Evolutionary conservation across 2,113 vertebrate species (phyloP).

Genomic region (Donacobius atricapilla): DNA sequence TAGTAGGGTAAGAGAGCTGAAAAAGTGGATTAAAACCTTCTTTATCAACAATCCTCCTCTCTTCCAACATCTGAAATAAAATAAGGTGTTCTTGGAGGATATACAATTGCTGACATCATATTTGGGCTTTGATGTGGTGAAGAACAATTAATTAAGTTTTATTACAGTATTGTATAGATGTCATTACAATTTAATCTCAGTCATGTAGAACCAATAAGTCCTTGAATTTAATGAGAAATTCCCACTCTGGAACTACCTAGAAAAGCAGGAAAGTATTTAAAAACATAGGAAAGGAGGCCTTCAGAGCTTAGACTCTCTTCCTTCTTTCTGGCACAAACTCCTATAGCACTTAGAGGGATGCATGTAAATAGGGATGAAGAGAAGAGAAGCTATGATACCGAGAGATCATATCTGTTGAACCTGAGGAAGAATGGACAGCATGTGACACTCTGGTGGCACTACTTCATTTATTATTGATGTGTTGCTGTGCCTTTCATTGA

Average conservation of each 20-base stretch:
- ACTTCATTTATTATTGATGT: not conserved
- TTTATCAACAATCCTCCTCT: not conserved
- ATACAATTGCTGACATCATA: not conserved
- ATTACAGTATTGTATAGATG: not conserved
- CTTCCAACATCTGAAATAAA: not conserved
- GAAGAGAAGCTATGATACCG: not conserved
- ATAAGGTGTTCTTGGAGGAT: not conserved
- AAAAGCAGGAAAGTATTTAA: not conserved
- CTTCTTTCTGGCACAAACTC: not conserved
- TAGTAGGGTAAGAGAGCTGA: not conserved
- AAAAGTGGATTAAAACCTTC: not conserved
- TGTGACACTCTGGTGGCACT: too few relatives aligned
- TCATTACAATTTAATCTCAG: not conserved
- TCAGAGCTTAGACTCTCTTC: not conserved
- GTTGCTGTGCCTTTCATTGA: accelerated
- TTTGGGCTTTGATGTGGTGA: not conserved
- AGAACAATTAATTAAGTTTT: not conserved
- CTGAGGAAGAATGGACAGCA: not conserved
- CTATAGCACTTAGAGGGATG: not conserved
- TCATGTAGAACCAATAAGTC: not conserved
- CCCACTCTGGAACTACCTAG: not conserved
- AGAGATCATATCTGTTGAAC: not conserved
- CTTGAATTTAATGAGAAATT: not conserved
- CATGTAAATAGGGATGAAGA: not conserved
- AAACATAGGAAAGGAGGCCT: not conserved